These are phyloP conservation scores for Notocelia uddmanniana DNA, from an alignment of 2,888 invertebrate species.

Conservation along the genomic window DNA sequence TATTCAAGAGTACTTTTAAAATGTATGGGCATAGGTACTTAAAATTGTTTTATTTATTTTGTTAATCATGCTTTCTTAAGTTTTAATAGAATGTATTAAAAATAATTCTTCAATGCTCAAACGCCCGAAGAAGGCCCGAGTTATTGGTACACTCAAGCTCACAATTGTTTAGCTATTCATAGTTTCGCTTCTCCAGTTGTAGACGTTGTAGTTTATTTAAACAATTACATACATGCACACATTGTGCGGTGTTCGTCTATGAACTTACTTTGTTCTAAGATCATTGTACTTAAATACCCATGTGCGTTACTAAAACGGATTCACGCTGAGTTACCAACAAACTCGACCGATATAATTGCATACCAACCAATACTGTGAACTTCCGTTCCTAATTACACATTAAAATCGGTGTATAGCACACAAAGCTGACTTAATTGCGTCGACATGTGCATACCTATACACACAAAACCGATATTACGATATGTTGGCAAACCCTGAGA, in stretches of 20 bases:
- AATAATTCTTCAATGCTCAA: too few species aligned
- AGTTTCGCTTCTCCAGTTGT: too few species aligned
- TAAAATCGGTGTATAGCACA: slow-evolving; percentile 38
- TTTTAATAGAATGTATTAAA: too few species aligned
- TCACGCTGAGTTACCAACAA: slow-evolving; percentile 26
- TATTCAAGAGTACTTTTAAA: too few species aligned
- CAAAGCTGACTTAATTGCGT: slow-evolving; percentile 39
- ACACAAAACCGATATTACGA: slow-evolving; percentile 63
- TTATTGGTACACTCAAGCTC: too few species aligned
- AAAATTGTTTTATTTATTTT: too few species aligned
- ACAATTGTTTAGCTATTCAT: too few species aligned
- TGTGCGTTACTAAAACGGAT: slow-evolving; percentile 31
- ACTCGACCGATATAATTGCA: slow-evolving; percentile 35
- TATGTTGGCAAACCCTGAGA: slow-evolving; percentile 78
- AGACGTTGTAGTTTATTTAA: too few species aligned
- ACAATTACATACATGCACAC: too few species aligned
- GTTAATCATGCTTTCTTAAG: too few species aligned
- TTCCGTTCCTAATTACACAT: slow-evolving; percentile 21
- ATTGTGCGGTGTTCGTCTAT: neutral
- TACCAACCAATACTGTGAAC: slow-evolving; percentile 17
- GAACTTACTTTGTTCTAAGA: neutral
- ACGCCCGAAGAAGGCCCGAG: too few species aligned
- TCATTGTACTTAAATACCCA: slow-evolving; percentile 3
- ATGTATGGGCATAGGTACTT: too few species aligned
- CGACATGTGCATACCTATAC: slow-evolving; percentile 46